Base-by-base conservation (phyloP, 2,113 vertebrate species). In the Ophthalmolycus amberensis region DNA sequence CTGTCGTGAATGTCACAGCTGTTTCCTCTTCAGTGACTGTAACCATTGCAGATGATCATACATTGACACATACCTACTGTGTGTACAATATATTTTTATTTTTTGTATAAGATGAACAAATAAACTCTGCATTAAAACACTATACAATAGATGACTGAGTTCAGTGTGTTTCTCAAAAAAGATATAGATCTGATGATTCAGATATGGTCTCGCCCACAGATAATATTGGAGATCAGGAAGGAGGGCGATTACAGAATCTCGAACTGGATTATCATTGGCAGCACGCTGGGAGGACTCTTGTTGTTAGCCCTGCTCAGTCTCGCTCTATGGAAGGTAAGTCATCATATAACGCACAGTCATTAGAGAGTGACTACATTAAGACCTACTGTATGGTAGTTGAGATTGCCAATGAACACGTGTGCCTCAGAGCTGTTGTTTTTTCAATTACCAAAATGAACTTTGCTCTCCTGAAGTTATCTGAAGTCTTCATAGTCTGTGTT, bases 261-360 rank as follows among this genome's bases (percentile, higher is more conserved):
- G 75, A 95, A 96, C 88, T 99, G 98, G 98, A 97, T 99, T 88
- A 96, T 99, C 56, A 86, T 99, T 4, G 97, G 97, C 1, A 99
- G 98, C 92, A 96, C 96, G 0, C 78, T 99, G 32, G 98, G 98
- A 4, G 98, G 98, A 1, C 95, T 99, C 62, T 92, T 99, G 86
- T 93, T 99, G 67, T 93, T 99, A 72, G 97, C 97, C 9, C 95
- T 99, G 83, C 96, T 99, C 0, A 95, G 96, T 66, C 95, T 99
- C 0, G 97, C 88, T 0, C 95, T 99, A 7, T 99, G 98, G 98
- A 98, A 98, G 97, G 98, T 97, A 79, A 87, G 84, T 77, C 27
- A 14, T 44, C 44, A 22, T 0, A 5, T 11, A 1, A 25, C 0
- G 3, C 22, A 20, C 40, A 65, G 32, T 29, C 3, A n/a, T 46